These are phyloP conservation scores for Bilobella aurantiaca DNA, from an alignment of 1,140 invertebrate species.

Conservation along the genomic window DNA sequence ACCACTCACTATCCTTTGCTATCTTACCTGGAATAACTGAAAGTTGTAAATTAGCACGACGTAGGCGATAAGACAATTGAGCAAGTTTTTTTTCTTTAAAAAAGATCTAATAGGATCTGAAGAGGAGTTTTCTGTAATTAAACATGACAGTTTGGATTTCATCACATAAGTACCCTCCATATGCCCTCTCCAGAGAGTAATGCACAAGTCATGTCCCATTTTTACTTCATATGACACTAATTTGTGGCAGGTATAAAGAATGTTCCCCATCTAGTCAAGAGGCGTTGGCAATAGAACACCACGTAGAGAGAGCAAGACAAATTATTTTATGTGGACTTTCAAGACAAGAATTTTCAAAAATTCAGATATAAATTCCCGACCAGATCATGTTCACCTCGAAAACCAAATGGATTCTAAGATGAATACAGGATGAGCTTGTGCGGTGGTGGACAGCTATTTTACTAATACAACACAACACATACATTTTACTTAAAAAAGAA, in stretches of 20 bases:
- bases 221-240: conserved; percentile 8
- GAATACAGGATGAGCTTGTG: too few relatives aligned
- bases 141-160: neutral
- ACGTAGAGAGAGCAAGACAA: conserved; percentile 7
- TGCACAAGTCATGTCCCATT: conserved; percentile 2
- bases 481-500: too few relatives aligned
- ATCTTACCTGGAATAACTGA: too few relatives aligned
- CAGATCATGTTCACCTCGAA: too few relatives aligned
- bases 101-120: neutral
- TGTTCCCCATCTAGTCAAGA: too few relatives aligned
- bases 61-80: conserved; percentile 8
- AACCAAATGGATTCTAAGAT: too few relatives aligned
- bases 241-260: too few relatives aligned
- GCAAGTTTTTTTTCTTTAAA: neutral
- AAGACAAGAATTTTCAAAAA: neutral
- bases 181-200: neutral
- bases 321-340: neutral
- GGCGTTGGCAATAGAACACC: too few relatives aligned
- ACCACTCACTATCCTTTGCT: too few relatives aligned
- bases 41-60: conserved; percentile 7
- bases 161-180: neutral
- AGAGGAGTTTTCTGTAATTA: neutral
- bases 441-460: too few relatives aligned
- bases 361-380: too few relatives aligned
- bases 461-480: too few relatives aligned